These are phyloP conservation scores for Epinephelus coioides DNA, from an alignment of 2,797 vertebrate genomes.

Conservation along the genomic window DNA sequence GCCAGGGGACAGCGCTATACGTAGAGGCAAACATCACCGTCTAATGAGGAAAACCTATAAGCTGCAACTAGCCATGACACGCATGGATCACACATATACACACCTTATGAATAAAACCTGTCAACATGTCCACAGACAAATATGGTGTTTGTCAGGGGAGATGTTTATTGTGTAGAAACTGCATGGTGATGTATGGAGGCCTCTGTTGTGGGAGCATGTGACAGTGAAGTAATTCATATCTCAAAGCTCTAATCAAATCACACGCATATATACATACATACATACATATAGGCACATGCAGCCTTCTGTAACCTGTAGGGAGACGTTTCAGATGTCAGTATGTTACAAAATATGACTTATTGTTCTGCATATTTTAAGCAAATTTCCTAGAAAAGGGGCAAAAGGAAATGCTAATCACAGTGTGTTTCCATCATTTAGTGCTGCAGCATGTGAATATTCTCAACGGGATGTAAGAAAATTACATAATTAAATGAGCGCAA, in stretches of 20 bases:
- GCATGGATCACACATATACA: slow-evolving; percentile 17
- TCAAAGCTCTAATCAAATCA: slow-evolving; percentile 27
- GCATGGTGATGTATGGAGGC: slow-evolving; percentile 18
- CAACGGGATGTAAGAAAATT: slow-evolving; percentile 23
- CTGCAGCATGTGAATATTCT: slow-evolving; percentile 23
- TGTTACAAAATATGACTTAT: background rate
- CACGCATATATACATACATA: background rate
- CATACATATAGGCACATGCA: background rate
- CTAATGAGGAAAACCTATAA: slow-evolving; percentile 45
- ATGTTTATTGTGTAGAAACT: slow-evolving; percentile 31
- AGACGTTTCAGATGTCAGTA: background rate
- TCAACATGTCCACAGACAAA: slow-evolving; percentile 29
- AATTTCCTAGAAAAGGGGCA: background rate
- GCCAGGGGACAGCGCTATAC: slow-evolving; percentile 48
- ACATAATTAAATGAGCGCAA: slow-evolving; percentile 36
- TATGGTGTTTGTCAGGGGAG: slow-evolving; percentile 27
- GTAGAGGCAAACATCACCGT: slow-evolving; percentile 25
- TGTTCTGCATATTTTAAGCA: background rate
- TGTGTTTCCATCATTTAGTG: slow-evolving; percentile 23
- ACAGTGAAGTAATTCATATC: slow-evolving; percentile 22
- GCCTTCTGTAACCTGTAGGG: background rate
- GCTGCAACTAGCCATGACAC: slow-evolving; percentile 34
- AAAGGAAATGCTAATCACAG: slow-evolving; percentile 18
- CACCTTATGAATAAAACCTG: slow-evolving; percentile 41
- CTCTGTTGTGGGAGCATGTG: slow-evolving; percentile 2